Percentiles rank a stretch among this genome's conserved stretches.
phyloP scores from a whole-genome alignment of 2,888 invertebrate genomes.

The Cataglyphis altisquamis region DNA sequence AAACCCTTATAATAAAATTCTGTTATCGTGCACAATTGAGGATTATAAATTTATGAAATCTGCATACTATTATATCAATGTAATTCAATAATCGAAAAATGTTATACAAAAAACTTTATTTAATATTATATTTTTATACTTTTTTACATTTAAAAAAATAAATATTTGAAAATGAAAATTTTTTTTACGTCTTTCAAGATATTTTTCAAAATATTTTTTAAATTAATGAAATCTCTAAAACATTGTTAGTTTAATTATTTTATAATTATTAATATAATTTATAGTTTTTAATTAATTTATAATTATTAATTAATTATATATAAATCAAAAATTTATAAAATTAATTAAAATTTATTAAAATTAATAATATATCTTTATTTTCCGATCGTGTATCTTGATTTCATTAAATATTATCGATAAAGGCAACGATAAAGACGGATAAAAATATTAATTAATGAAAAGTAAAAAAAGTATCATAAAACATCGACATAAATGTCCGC shows the following conservation, averaged over 20 bases:
- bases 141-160: neutral
- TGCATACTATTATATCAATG: neutral
- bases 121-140: neutral
- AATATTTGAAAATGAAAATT: too few relatives aligned
- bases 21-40: neutral
- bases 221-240: neutral
- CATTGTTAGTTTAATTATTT: neutral
- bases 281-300: neutral
- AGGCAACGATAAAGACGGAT: neutral
- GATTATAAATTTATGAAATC: neutral
- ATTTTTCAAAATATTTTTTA: neutral
- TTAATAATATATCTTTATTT: neutral
- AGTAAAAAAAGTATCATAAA: conserved; percentile 26
- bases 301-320: neutral
- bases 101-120: neutral
- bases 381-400: neutral
- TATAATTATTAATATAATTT: neutral
- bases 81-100: neutral
- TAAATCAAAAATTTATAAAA: neutral
- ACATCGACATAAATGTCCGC: conserved; percentile 16
- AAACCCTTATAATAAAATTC: neutral
- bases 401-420: neutral
- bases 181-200: neutral
- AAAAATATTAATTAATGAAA: conserved; percentile 21
- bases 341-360: neutral